These are phyloP conservation scores for Goniozus legneri DNA, from an alignment of 1,140 invertebrate genomes.

Conservation along the genomic window DNA sequence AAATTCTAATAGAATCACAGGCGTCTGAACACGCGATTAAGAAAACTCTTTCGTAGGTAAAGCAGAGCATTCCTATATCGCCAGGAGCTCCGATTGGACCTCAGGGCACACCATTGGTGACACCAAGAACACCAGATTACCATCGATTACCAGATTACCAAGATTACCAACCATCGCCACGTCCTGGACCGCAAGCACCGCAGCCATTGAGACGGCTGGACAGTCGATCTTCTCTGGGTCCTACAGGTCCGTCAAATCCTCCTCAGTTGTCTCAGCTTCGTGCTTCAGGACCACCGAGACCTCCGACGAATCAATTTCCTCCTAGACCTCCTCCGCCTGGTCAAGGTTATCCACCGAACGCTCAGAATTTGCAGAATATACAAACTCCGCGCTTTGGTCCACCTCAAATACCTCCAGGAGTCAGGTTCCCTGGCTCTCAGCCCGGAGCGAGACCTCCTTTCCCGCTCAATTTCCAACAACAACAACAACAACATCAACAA, in stretches of 20 bases:
- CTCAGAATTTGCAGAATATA: conserved; percentile 2
- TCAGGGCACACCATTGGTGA: conserved; percentile 11
- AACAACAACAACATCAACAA: conserved; percentile 9
- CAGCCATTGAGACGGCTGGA: conserved; percentile 51
- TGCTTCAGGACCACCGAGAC: conserved; percentile 47
- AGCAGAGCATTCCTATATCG: conserved; percentile 23
- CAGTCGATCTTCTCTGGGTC: conserved; percentile 42
- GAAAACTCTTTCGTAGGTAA: conserved; percentile 27
- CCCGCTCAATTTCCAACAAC: conserved; percentile 2
- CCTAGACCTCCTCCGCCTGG: conserved; percentile 21
- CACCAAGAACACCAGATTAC: background rate
- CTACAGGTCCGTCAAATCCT: conserved; percentile 15
- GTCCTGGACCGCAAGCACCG: conserved; percentile 21
- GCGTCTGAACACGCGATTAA: background rate
- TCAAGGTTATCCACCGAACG: conserved; percentile 11
- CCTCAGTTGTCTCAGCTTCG: conserved; percentile 40
- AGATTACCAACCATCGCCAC: conserved; percentile 34
- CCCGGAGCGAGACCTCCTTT: conserved; percentile 12
- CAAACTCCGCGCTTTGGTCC: conserved; percentile 14
- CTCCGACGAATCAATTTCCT: conserved; percentile 15
- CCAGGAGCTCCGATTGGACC: conserved; percentile 29
- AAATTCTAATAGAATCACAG: background rate
- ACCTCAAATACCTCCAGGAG: background rate
- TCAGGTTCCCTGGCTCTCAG: conserved; percentile 13
- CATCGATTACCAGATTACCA: conserved; percentile 9